Percentiles rank a stretch among this genome's conserved stretches.
These are phyloP conservation scores for Lophura nycthemera DNA, from an alignment of 2,113 vertebrate species.

Conservation along the genomic window DNA sequence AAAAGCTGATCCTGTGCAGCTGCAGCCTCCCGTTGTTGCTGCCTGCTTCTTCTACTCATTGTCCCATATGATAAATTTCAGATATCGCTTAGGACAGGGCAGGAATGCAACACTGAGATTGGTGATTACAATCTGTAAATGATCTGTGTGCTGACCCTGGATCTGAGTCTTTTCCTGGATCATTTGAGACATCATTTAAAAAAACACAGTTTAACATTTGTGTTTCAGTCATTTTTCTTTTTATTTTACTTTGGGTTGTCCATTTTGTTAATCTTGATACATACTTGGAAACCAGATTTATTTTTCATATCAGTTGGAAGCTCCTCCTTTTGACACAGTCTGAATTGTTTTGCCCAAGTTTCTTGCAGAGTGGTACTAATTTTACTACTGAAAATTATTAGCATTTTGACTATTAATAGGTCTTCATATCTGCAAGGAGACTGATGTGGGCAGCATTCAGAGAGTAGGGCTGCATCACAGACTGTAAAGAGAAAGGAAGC, in stretches of 20 bases:
- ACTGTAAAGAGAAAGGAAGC: neutral
- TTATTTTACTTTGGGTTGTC: neutral
- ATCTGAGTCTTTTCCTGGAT: slow-evolving; percentile 21
- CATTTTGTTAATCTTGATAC: neutral
- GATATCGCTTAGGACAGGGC: slow-evolving; percentile 36
- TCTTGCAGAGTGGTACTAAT: neutral
- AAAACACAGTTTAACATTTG: slow-evolving; percentile 3
- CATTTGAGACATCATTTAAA: slow-evolving; percentile 23
- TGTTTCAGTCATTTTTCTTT: neutral
- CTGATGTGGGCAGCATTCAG: neutral
- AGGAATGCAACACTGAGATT: slow-evolving; percentile 31
- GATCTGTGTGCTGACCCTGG: slow-evolving; percentile 34
- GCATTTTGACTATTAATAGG: neutral
- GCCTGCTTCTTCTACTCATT: neutral
- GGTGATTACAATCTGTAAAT: slow-evolving; percentile 36
- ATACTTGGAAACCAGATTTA: slow-evolving; percentile 24
- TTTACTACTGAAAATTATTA: neutral
- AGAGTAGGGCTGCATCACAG: neutral
- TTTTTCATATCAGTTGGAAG: slow-evolving; percentile 14
- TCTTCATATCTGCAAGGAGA: neutral
- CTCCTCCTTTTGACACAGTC: slow-evolving; percentile 20
- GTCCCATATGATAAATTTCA: slow-evolving; percentile 33
- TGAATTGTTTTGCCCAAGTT: slow-evolving; percentile 46
- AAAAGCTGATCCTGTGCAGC: slow-evolving; percentile 40
- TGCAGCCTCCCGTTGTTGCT: slow-evolving; percentile 53